Evolutionary conservation across 2,888 invertebrate species (phyloP).

Genomic region (Enchytraeus crypticus): DNA sequence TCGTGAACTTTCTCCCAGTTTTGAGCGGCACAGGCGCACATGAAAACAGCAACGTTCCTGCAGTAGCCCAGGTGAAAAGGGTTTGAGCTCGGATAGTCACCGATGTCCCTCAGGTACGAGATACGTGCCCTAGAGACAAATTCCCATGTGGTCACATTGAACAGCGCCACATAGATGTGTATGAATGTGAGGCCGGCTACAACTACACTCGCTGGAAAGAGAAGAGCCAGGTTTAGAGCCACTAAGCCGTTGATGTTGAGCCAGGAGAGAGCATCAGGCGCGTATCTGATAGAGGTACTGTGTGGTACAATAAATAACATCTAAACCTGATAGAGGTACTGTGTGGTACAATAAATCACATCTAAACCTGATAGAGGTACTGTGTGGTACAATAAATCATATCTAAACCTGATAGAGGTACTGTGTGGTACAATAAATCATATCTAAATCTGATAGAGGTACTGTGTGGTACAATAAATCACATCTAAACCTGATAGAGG

Average conservation of each 20-base stretch:
- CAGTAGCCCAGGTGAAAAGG: conserved; percentile 46
- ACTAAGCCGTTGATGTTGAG: conserved; percentile 36
- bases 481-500: too few relatives aligned
- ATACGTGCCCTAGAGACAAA: conserved; percentile 43
- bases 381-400: too few relatives aligned
- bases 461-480: too few relatives aligned
- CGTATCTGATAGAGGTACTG: not conserved
- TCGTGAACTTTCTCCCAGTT: conserved; percentile 21
- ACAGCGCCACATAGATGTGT: conserved; percentile 44
- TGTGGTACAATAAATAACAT: too few relatives aligned
- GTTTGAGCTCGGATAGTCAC: conserved; percentile 37
- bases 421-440: too few relatives aligned
- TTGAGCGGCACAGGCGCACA: conserved; percentile 11
- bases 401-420: too few relatives aligned
- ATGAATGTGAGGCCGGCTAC: conserved; percentile 38
- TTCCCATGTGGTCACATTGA: conserved; percentile 48
- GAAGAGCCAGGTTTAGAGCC: conserved; percentile 36
- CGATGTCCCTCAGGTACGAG: conserved; percentile 45
- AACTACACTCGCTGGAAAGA: conserved; percentile 36
- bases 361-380: too few relatives aligned
- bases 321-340: too few relatives aligned
- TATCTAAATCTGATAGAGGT: too few relatives aligned
- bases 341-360: too few relatives aligned
- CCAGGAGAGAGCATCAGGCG: conserved; percentile 29
- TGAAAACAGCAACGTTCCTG: conserved; percentile 33